These are phyloP conservation scores for Cryptus viduatorius DNA, from an alignment of 2,888 invertebrate genomes.

Conservation along the genomic window DNA sequence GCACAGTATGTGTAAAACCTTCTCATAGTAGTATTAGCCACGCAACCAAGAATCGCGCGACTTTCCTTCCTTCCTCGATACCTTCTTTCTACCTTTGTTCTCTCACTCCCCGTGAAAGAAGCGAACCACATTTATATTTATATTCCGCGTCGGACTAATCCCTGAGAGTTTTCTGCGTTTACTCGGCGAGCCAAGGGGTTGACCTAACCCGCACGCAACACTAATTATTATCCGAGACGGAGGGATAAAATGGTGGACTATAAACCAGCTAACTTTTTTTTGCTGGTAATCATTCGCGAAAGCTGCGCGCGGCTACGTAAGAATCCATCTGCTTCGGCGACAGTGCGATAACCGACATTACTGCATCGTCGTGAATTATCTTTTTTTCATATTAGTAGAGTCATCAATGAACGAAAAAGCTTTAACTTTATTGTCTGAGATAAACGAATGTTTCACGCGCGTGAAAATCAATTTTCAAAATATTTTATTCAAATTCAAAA, in stretches of 20 bases:
- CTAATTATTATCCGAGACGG: constrained; percentile 52
- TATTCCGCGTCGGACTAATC: constrained; percentile 36
- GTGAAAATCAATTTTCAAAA: no score
- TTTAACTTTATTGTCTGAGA: no score
- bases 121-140: background rate
- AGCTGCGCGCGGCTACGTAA: constrained; percentile 11
- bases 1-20: constrained; percentile 27
- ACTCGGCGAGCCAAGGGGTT: constrained; percentile 36
- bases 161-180: constrained; percentile 42
- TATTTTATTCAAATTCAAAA: no score
- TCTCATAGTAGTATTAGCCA: constrained; percentile 61
- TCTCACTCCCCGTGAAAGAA: constrained; percentile 46
- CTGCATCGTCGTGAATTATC: background rate
- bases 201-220: constrained; percentile 52
- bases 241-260: constrained; percentile 41
- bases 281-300: constrained; percentile 39
- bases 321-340: constrained; percentile 35
- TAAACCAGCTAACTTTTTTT: constrained; percentile 30
- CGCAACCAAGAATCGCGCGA: constrained; percentile 56
- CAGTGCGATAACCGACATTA: background rate
- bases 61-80: constrained; percentile 47
- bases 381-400: background rate
- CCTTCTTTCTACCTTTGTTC: constrained; percentile 62
- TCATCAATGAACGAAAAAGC: no score
- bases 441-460: no score